Percentiles rank a stretch among this genome's conserved stretches.
Conservation (phyloP, 2,113 vertebrate species). For the Ptilorrhoa leucosticta region DNA sequence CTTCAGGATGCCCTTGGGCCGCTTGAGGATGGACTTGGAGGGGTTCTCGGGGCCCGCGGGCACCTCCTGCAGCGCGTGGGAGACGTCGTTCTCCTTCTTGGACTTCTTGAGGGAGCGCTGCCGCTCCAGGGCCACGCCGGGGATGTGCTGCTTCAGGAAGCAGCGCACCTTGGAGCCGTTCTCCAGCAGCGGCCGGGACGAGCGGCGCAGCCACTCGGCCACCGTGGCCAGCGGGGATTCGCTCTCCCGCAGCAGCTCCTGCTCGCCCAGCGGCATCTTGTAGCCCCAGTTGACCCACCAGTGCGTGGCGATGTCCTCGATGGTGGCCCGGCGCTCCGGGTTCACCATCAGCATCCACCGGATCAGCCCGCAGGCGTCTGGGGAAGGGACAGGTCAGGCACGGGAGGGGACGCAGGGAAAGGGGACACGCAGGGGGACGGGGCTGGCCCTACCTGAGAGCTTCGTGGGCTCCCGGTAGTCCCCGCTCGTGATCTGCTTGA, state of each 20-base stretch:
- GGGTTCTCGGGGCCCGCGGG: background rate
- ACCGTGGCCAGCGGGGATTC: constrained; percentile 72
- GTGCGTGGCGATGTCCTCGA: constrained; percentile 92
- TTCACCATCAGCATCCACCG: constrained; percentile 98
- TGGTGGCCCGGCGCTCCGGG: constrained; percentile 88
- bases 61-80: constrained; percentile 74
- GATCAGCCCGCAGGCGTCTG: constrained; percentile 95
- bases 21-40: constrained; percentile 68
- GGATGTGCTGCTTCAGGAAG: constrained; percentile 84
- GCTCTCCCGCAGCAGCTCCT: constrained; percentile 59
- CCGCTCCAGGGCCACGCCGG: constrained; percentile 65
- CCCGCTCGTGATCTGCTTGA: constrained; percentile 90
- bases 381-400: background rate
- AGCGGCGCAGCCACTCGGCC: constrained; percentile 87
- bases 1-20: constrained; percentile 91
- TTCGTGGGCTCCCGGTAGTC: constrained; percentile 87
- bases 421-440: rapidly evolving
- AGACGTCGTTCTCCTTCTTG: constrained; percentile 89
- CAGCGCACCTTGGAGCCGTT: constrained; percentile 89
- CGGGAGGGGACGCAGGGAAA: rapidly evolving
- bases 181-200: constrained; percentile 88
- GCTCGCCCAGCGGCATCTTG: constrained; percentile 68
- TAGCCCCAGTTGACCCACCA: constrained; percentile 99
- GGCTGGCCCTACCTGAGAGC: constrained; percentile 79
- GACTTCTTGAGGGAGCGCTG: constrained; percentile 93